Evolutionary conservation across 2,888 invertebrate genomes (phyloP).

Genomic region (Diplolepis rosae): DNA sequence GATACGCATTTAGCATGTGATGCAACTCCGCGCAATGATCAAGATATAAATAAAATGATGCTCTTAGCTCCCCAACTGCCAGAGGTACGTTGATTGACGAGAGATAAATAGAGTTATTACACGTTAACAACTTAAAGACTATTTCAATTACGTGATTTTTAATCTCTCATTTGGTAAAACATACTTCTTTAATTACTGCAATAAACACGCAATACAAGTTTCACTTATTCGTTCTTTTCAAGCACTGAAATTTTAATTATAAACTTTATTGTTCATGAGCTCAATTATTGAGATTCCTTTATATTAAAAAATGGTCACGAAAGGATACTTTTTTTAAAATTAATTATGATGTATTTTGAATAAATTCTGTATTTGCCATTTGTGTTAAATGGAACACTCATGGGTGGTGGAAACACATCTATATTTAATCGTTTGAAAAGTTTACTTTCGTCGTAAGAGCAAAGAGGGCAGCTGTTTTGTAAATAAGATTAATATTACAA

Average conservation of each 20-base stretch:
- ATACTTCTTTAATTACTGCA: neutral
- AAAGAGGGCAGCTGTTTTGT: neutral
- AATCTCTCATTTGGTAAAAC: neutral
- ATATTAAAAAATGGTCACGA: neutral
- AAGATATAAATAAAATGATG: slow-evolving; percentile 18
- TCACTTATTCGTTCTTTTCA: no score
- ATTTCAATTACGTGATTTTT: slow-evolving; percentile 2
- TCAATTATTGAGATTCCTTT: no score
- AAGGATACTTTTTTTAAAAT: neutral
- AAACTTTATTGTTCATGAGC: no score
- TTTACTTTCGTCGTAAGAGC: neutral
- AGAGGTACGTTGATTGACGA: slow-evolving; percentile 1
- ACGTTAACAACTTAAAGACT: slow-evolving; percentile 16
- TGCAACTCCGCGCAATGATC: slow-evolving; percentile 20
- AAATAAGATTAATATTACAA: neutral
- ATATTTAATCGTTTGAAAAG: neutral
- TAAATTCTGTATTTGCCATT: neutral
- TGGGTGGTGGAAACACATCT: neutral
- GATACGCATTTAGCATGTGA: slow-evolving; percentile 24
- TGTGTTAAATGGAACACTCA: neutral
- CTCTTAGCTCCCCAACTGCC: neutral
- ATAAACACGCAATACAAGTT: neutral
- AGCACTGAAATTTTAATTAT: no score
- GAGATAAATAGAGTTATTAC: slow-evolving; percentile 21
- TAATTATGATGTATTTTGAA: neutral